These are phyloP conservation scores for Lordiphosa mommai DNA, from an alignment of 1,140 invertebrate genomes.

Conservation along the genomic window DNA sequence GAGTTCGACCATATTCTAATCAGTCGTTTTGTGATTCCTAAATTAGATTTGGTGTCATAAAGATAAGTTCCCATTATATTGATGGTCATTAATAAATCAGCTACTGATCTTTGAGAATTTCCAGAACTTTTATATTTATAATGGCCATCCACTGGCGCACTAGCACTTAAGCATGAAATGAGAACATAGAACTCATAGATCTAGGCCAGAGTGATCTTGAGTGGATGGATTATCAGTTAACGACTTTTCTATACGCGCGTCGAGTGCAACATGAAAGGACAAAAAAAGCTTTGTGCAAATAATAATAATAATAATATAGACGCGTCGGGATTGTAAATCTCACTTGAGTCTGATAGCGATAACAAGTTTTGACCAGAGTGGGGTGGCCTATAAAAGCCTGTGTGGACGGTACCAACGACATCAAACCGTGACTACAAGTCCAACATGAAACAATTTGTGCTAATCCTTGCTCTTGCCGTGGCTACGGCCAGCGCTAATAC, in stretches of 20 bases:
- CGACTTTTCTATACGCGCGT: neutral
- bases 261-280: constrained; percentile 3
- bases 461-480: constrained; percentile 48
- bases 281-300: neutral
- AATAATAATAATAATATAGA: neutral
- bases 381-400: constrained; percentile 39
- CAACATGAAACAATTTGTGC: constrained; percentile 61
- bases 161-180: neutral
- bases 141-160: neutral
- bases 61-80: neutral
- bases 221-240: constrained; percentile 7
- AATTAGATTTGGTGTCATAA: neutral
- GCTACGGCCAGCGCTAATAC: constrained; percentile 34
- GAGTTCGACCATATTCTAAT: too few species aligned
- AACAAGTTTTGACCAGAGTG: constrained; percentile 18
- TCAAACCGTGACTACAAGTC: constrained; percentile 19
- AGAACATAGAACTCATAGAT: neutral
- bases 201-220: constrained; percentile 5
- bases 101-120: neutral
- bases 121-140: neutral
- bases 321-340: constrained; percentile 47
- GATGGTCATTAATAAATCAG: neutral
- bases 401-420: neutral
- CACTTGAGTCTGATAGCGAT: constrained; percentile 29
- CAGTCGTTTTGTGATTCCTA: too few species aligned